Evolutionary conservation across 2,113 vertebrate species (phyloP).

Genomic region (Dinomys branickii): DNA sequence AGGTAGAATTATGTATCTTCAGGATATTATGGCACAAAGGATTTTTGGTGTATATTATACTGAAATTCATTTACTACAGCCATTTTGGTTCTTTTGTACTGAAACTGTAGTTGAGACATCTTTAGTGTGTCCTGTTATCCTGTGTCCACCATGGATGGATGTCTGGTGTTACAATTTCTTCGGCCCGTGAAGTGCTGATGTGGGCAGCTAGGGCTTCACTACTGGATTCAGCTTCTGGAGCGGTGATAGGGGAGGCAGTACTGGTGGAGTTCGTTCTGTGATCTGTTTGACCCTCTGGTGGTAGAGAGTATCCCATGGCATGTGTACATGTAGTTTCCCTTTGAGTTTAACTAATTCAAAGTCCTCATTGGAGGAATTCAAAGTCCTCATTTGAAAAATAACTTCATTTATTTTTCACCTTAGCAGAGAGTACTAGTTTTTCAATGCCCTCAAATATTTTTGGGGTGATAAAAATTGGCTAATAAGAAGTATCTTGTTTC

Average conservation of each 20-base stretch:
- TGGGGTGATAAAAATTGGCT: neutral
- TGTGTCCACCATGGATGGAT: neutral
- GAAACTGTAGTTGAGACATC: neutral
- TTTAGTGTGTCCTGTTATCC: neutral
- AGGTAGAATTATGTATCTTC: neutral
- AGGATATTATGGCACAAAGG: neutral
- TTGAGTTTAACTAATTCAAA: neutral
- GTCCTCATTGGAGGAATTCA: neutral
- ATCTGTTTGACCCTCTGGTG: neutral
- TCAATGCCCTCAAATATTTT: neutral
- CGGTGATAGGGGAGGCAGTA: neutral
- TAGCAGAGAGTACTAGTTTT: neutral
- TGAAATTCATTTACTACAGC: conserved; percentile 16
- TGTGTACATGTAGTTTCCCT: neutral
- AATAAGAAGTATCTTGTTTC: neutral
- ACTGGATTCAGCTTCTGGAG: neutral
- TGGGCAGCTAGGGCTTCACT: neutral
- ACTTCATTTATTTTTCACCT: neutral
- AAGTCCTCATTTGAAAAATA: neutral
- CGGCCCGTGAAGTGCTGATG: neutral
- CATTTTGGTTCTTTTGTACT: neutral
- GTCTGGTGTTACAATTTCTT: neutral
- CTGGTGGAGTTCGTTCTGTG: neutral
- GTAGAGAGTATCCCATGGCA: neutral
- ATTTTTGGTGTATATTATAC: neutral